Percentiles rank a stretch among this genome's conserved stretches.
Evolutionary conservation across 2,113 vertebrate species (phyloP).

Genomic region (Actinemys pallida): DNA sequence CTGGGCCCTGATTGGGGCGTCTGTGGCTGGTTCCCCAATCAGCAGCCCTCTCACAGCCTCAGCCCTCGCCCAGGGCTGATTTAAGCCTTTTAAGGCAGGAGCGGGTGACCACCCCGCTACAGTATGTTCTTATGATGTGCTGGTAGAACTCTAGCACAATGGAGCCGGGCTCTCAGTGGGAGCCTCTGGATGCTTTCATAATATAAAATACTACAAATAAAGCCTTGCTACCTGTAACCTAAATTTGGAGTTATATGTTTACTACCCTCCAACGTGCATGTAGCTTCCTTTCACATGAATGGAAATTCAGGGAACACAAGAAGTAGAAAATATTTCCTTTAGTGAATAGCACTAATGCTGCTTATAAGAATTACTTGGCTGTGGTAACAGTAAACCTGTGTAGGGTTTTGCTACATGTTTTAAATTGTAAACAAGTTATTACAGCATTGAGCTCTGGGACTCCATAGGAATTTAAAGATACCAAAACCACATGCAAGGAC

Average conservation of each 20-base stretch:
- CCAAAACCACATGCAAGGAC: neutral
- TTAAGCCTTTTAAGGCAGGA: too few relatives aligned
- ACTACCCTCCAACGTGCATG: neutral
- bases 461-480: rapidly evolving
- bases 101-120: too few relatives aligned
- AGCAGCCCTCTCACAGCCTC: too few relatives aligned
- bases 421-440: neutral
- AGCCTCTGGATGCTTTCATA: neutral
- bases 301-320: neutral
- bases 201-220: neutral
- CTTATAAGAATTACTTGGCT: neutral
- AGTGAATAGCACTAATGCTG: neutral
- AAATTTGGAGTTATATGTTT: neutral
- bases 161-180: neutral
- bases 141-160: neutral
- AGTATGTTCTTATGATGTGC: neutral
- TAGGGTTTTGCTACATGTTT: neutral
- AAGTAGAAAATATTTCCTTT: neutral
- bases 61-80: too few relatives aligned
- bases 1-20: too few relatives aligned
- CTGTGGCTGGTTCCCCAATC: too few relatives aligned
- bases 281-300: neutral
- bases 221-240: neutral
- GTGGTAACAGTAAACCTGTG: neutral
- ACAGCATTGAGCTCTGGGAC: neutral